These are phyloP conservation scores for Listronotus bonariensis DNA, from an alignment of 1,140 invertebrate species.

Conservation along the genomic window DNA sequence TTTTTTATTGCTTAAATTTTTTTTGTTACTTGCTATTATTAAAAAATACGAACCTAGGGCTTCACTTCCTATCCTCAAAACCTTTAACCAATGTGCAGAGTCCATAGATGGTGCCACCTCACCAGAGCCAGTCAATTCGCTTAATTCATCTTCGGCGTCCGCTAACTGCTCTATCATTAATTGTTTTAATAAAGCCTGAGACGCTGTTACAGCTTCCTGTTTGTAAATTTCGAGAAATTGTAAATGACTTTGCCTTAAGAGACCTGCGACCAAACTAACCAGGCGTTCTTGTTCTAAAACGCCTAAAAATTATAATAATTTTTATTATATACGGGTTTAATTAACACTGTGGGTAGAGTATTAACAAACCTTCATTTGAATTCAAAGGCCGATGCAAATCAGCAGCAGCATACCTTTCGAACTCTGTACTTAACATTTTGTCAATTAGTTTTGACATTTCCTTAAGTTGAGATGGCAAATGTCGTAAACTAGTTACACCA, in stretches of 20 bases:
- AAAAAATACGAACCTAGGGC: slow-evolving; percentile 58
- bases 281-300: slow-evolving; percentile 80
- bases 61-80: slow-evolving; percentile 76
- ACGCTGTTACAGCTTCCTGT: slow-evolving; percentile 86
- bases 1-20: too few species aligned
- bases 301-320: slow-evolving; percentile 45
- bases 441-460: slow-evolving; percentile 97
- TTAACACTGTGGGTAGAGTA: too few species aligned
- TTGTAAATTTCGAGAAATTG: slow-evolving; percentile 88
- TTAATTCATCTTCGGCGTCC: slow-evolving; percentile 67
- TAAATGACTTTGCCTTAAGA: slow-evolving; percentile 83
- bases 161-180: slow-evolving; percentile 79
- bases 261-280: slow-evolving; percentile 74
- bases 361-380: slow-evolving; percentile 48
- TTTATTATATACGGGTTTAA: too few species aligned
- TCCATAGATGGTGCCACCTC: slow-evolving; percentile 69
- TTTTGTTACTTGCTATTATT: too few species aligned
- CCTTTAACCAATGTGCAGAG: slow-evolving; percentile 77
- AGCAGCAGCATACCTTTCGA: slow-evolving; percentile 86
- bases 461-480: slow-evolving; percentile 92
- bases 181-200: slow-evolving; percentile 89
- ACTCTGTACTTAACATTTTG: slow-evolving; percentile 95
- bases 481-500: slow-evolving; percentile 88
- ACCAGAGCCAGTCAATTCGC: slow-evolving; percentile 69
- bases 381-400: slow-evolving; percentile 88